These are phyloP conservation scores for Tipula confusa DNA, from an alignment of 2,888 invertebrate genomes.

Conservation along the genomic window DNA sequence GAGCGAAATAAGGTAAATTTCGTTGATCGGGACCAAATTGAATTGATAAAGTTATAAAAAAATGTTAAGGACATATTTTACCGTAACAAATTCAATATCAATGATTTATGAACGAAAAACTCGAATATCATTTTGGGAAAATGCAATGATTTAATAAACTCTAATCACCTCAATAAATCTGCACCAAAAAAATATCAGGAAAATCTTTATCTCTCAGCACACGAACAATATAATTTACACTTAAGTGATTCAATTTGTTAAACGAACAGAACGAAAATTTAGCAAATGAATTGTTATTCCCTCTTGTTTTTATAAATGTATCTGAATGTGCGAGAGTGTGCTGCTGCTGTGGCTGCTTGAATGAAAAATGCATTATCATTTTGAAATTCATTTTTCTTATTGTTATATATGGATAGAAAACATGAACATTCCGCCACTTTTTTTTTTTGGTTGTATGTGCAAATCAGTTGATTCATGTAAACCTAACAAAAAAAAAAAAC, in stretches of 20 bases:
- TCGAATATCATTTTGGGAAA: not conserved
- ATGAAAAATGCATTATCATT: constrained; percentile 25
- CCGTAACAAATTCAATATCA: not conserved
- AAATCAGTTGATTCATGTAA: too few species aligned
- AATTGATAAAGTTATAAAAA: not conserved
- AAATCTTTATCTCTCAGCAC: not conserved
- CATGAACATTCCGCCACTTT: not conserved
- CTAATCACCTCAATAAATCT: not conserved
- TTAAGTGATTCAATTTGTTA: constrained; percentile 10
- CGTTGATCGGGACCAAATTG: not conserved
- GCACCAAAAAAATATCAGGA: not conserved
- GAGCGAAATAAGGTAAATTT: not conserved
- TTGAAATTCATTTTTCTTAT: not conserved
- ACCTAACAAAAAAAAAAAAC: not conserved
- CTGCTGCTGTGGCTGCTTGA: not conserved
- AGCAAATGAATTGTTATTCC: not conserved
- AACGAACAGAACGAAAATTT: not conserved
- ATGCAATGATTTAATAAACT: not conserved
- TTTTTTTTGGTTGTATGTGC: not conserved
- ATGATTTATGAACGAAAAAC: not conserved
- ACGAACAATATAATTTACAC: constrained; percentile 6
- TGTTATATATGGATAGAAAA: not conserved
- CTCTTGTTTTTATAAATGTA: not conserved
- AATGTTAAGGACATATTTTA: not conserved
- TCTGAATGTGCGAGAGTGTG: not conserved